These are phyloP conservation scores for Drosophila limbata DNA, from an alignment of 2,888 invertebrate species.

Conservation along the genomic window DNA sequence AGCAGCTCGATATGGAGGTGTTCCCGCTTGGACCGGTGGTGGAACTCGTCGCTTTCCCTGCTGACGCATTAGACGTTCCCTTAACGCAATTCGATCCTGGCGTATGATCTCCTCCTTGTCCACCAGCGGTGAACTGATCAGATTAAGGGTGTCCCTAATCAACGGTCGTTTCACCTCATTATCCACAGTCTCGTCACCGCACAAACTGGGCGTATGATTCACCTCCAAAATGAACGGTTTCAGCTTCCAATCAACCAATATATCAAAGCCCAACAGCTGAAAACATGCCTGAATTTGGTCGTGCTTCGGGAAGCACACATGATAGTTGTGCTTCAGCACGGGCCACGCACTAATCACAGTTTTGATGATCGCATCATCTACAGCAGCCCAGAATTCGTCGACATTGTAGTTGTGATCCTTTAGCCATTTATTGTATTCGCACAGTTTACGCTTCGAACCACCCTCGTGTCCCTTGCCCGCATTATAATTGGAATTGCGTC, in stretches of 20 bases:
- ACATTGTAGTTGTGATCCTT: slow-evolving; percentile 89
- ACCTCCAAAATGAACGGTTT: slow-evolving; percentile 95
- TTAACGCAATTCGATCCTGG: slow-evolving; percentile 87
- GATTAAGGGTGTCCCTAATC: slow-evolving; percentile 91
- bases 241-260: slow-evolving; percentile 93
- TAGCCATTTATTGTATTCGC: slow-evolving; percentile 91
- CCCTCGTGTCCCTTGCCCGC: slow-evolving; percentile 90
- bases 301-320: slow-evolving; percentile 94
- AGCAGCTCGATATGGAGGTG: slow-evolving; percentile 13
- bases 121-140: slow-evolving; percentile 91
- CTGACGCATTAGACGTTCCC: slow-evolving; percentile 48
- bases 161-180: slow-evolving; percentile 93
- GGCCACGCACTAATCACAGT: slow-evolving; percentile 95
- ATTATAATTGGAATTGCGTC: slow-evolving; percentile 94
- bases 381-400: slow-evolving; percentile 91
- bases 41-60: slow-evolving; percentile 84
- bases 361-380: slow-evolving; percentile 96
- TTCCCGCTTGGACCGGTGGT: rapidly evolving
- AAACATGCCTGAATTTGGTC: slow-evolving; percentile 94
- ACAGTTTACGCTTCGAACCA: slow-evolving; percentile 94
- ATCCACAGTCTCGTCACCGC: slow-evolving; percentile 94
- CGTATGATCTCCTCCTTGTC: slow-evolving; percentile 90
- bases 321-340: slow-evolving; percentile 93
- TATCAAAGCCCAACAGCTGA: slow-evolving; percentile 95
- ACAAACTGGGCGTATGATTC: slow-evolving; percentile 97